Evolutionary conservation across 1,140 invertebrate species (phyloP).

Genomic region (Anthonomus grandis): DNA sequence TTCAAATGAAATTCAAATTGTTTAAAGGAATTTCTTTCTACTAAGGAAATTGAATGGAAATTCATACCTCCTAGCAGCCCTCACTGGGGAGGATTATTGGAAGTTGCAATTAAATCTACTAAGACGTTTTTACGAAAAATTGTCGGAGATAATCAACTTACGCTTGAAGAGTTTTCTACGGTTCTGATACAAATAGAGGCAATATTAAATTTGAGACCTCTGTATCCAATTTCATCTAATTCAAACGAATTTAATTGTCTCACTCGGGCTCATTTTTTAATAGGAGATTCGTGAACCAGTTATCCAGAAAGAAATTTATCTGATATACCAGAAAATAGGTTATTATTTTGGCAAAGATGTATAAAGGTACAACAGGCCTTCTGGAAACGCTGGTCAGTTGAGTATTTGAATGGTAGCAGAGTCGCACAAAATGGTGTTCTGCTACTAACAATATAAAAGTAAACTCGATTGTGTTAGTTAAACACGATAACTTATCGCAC

Average conservation of each 20-base stretch:
- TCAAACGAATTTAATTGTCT: neutral
- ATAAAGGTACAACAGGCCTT: constrained; percentile 27
- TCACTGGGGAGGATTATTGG: no score
- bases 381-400: constrained; percentile 30
- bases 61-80: no score
- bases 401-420: constrained; percentile 22
- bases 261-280: constrained; percentile 10
- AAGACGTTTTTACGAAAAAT: no score
- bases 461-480: neutral
- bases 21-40: no score
- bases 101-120: no score
- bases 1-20: no score
- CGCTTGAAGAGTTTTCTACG: constrained; percentile 13
- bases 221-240: neutral
- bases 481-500: neutral
- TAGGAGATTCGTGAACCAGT: constrained; percentile 25
- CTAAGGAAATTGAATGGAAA: no score
- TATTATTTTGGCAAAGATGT: neutral
- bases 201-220: neutral
- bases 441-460: neutral
- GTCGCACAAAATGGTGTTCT: neutral
- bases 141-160: no score
- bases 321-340: constrained; percentile 3
- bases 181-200: neutral
- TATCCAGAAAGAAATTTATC: neutral